Conservation (phyloP, 2,113 vertebrate genomes). For the Stictonetta naevosa region DNA sequence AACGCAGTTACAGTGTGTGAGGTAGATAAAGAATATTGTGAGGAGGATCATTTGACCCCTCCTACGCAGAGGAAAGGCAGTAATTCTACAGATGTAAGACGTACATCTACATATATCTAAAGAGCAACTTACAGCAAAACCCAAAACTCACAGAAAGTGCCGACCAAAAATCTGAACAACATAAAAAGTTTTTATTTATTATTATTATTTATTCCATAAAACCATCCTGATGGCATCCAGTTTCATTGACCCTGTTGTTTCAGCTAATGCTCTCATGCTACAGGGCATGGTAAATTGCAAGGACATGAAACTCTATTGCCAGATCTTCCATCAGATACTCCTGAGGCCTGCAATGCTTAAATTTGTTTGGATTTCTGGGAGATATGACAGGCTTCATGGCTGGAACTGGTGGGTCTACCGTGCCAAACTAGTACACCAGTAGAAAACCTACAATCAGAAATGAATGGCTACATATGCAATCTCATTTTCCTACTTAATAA, state of each 20-base stretch:
- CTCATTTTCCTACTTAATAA: background rate
- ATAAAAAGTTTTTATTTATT: background rate
- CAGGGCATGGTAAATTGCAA: rapidly evolving
- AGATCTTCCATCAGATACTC: background rate
- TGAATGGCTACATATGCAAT: background rate
- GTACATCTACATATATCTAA: background rate
- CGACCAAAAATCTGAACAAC: background rate
- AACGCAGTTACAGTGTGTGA: too few species aligned
- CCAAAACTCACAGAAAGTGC: background rate
- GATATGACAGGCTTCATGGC: background rate
- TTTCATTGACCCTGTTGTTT: background rate
- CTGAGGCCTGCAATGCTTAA: background rate
- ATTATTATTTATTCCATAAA: too few species aligned
- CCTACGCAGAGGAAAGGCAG: background rate
- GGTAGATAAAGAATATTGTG: background rate
- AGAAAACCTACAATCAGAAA: background rate
- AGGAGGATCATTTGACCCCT: background rate
- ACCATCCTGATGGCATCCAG: background rate
- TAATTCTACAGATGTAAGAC: background rate
- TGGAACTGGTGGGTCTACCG: background rate
- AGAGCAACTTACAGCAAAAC: background rate
- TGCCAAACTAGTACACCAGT: background rate
- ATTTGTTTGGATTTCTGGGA: background rate
- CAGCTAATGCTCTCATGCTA: background rate
- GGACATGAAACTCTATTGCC: background rate